Evolutionary conservation across 1,140 invertebrate genomes (phyloP).

Genomic region (Probaryconus sp.): DNA sequence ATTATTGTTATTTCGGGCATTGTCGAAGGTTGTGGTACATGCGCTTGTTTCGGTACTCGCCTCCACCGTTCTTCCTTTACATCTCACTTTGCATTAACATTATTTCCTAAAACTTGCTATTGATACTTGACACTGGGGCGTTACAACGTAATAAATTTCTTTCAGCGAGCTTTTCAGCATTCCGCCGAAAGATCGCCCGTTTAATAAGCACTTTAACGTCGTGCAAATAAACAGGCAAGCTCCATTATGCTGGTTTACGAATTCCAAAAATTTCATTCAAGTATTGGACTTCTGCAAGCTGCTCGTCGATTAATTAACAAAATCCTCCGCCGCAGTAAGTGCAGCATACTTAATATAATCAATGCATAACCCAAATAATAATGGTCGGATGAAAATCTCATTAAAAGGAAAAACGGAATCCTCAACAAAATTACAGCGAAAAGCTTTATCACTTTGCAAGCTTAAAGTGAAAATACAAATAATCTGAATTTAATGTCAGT

Average conservation of each 20-base stretch:
- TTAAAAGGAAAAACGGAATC: slow-evolving; percentile 4
- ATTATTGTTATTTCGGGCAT: slow-evolving; percentile 74
- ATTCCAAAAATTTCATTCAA: no score
- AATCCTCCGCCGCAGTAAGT: no score
- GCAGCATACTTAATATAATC: not conserved
- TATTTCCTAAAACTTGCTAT: slow-evolving; percentile 6
- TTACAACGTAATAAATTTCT: no score
- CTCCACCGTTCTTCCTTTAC: not conserved
- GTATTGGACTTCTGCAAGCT: not conserved
- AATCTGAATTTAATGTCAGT: slow-evolving; percentile 15
- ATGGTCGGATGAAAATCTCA: slow-evolving; percentile 18
- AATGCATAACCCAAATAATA: slow-evolving; percentile 7
- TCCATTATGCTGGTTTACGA: no score
- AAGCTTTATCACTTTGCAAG: slow-evolving; percentile 27
- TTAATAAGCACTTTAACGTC: no score
- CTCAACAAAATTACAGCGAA: slow-evolving; percentile 13
- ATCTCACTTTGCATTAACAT: no score
- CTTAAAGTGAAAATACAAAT: slow-evolving; percentile 20
- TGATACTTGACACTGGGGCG: no score
- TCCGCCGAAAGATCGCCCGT: no score
- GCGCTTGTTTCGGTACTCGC: not conserved
- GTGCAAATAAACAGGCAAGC: no score
- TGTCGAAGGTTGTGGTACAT: slow-evolving; percentile 66
- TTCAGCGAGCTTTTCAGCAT: no score
- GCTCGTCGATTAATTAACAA: slow-evolving; percentile 3